Conservation (phyloP, 2,888 invertebrate species). For the Ophion slaviceki region DNA sequence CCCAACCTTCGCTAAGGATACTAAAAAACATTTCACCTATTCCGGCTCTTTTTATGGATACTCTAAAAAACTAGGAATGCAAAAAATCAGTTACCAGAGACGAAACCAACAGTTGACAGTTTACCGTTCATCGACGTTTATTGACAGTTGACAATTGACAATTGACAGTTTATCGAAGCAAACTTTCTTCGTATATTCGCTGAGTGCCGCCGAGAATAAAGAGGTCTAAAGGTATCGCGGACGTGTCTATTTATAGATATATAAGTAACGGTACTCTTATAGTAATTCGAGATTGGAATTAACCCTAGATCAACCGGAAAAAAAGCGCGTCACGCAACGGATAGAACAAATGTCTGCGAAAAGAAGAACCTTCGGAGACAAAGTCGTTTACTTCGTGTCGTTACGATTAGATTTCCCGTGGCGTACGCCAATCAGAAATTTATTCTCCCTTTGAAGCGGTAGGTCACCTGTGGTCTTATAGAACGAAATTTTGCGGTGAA, state of each 20-base stretch:
- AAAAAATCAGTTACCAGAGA: neutral
- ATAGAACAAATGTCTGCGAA: neutral
- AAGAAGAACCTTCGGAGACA: slow-evolving; percentile 16
- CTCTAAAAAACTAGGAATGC: no score
- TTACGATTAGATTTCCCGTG: slow-evolving; percentile 39
- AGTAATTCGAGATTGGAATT: slow-evolving; percentile 21
- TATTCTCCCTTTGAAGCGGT: slow-evolving; percentile 7
- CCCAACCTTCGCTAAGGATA: no score
- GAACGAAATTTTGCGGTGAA: neutral
- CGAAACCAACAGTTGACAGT: neutral
- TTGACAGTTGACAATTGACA: neutral
- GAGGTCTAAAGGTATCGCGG: neutral
- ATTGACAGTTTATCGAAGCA: neutral
- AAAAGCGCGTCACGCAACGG: slow-evolving; percentile 29
- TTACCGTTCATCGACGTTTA: neutral
- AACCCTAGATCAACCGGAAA: slow-evolving; percentile 6
- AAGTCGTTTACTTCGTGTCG: neutral
- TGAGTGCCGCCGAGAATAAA: neutral
- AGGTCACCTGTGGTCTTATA: neutral
- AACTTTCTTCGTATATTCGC: neutral
- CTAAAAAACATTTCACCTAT: no score
- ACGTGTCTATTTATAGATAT: neutral
- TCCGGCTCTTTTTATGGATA: no score
- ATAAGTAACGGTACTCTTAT: neutral
- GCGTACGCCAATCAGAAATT: slow-evolving; percentile 23